Evolutionary conservation across 2,888 invertebrate genomes (phyloP).

Genomic region (Oxytorus armatus): DNA sequence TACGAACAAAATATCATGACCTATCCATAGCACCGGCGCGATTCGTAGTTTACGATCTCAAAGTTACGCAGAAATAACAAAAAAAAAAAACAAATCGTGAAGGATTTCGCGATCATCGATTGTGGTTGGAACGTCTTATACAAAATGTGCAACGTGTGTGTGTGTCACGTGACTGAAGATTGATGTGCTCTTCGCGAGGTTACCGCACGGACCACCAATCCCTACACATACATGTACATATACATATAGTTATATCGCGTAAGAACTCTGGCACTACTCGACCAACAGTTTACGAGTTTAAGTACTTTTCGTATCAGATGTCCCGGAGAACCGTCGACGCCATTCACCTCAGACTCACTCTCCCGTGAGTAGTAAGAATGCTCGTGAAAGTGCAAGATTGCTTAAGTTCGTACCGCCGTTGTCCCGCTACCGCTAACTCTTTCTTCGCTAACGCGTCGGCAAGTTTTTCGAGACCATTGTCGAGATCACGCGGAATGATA

Average conservation of each 20-base stretch:
- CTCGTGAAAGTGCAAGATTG: constrained; percentile 57
- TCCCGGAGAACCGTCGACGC: constrained; percentile 69
- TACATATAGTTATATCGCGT: constrained; percentile 2
- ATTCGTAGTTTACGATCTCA: no score
- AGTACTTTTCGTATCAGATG: constrained; percentile 75
- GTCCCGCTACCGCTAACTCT: background rate
- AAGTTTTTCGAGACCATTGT: constrained; percentile 37
- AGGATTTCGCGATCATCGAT: no score
- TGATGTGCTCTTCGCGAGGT: no score
- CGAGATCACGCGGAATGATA: constrained; percentile 18
- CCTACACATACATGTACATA: background rate
- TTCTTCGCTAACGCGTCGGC: background rate
- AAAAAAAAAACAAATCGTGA: no score
- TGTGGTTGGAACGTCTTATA: no score
- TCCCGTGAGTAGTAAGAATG: constrained; percentile 44
- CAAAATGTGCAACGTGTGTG: no score
- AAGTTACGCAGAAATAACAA: background rate
- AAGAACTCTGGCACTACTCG: constrained; percentile 30
- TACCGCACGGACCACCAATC: background rate
- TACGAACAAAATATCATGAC: no score
- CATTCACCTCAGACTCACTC: constrained; percentile 63
- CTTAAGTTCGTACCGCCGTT: constrained; percentile 47
- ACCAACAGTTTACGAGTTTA: constrained; percentile 73
- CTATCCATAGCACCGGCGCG: no score
- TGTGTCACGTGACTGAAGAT: no score